Conservation (phyloP, 2,888 invertebrate genomes). For the Erebia ligea region DNA sequence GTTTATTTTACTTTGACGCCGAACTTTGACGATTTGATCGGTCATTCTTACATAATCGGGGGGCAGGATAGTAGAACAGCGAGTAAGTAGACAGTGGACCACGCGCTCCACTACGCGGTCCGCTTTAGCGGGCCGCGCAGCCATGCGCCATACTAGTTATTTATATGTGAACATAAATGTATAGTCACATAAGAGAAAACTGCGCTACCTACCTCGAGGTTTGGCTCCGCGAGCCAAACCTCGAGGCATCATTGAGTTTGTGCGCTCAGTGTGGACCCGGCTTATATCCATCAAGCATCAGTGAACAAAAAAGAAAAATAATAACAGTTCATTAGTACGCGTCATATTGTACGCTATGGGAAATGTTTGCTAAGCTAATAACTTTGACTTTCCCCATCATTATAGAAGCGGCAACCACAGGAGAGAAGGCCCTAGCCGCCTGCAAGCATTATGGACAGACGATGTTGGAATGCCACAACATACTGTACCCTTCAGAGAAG, state of each 20-base stretch:
- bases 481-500: constrained; percentile 58
- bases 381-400: constrained; percentile 32
- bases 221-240: not conserved
- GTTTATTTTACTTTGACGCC: no score
- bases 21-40: no score
- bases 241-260: not conserved
- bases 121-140: no score
- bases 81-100: no score
- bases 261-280: not conserved
- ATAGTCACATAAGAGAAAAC: no score
- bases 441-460: constrained; percentile 64
- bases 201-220: no score
- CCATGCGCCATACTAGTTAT: no score
- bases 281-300: constrained; percentile 36
- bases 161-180: no score
- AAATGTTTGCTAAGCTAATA: constrained; percentile 39
- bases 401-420: constrained; percentile 45
- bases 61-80: no score
- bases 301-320: constrained; percentile 28
- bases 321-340: constrained; percentile 22
- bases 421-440: constrained; percentile 67
- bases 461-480: constrained; percentile 76
- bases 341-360: constrained; percentile 35
- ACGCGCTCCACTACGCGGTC: no score
- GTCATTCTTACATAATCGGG: no score